These are phyloP conservation scores for Crotalus horridus DNA, from an alignment of 2,113 vertebrate genomes.

Conservation along the genomic window DNA sequence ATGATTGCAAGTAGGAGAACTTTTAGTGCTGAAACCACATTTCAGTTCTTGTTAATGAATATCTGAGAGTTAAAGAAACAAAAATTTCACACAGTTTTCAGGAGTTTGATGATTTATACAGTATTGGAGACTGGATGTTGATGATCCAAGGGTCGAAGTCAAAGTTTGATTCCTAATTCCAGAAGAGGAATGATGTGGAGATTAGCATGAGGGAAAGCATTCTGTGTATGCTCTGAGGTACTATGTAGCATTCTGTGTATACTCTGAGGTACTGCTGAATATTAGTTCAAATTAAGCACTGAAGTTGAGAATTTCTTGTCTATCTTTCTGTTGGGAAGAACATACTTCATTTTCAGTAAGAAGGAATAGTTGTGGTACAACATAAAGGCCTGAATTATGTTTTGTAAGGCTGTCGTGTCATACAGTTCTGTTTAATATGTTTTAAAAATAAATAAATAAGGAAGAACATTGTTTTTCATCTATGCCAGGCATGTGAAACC, in stretches of 20 bases:
- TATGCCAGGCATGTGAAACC: too few relatives aligned
- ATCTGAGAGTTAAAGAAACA: neutral
- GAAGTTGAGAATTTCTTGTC: neutral
- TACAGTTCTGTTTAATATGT: neutral
- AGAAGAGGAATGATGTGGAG: neutral
- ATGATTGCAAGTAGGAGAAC: neutral
- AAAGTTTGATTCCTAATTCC: neutral
- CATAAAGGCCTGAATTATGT: neutral
- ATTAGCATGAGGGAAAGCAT: neutral
- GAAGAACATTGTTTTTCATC: neutral
- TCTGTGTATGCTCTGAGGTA: neutral
- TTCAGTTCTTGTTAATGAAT: neutral
- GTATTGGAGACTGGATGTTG: neutral
- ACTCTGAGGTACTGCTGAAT: neutral
- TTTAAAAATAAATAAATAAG: neutral
- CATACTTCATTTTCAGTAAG: neutral
- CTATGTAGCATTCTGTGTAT: neutral
- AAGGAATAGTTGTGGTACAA: neutral
- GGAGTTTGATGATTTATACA: neutral
- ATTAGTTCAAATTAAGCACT: neutral
- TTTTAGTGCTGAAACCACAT: neutral
- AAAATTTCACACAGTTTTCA: neutral
- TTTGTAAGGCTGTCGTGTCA: neutral
- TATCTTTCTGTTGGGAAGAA: neutral
- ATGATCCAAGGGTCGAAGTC: neutral